Base-by-base conservation (phyloP, 2,797 vertebrate genomes). In the Cyclopterus lumpus region DNA sequence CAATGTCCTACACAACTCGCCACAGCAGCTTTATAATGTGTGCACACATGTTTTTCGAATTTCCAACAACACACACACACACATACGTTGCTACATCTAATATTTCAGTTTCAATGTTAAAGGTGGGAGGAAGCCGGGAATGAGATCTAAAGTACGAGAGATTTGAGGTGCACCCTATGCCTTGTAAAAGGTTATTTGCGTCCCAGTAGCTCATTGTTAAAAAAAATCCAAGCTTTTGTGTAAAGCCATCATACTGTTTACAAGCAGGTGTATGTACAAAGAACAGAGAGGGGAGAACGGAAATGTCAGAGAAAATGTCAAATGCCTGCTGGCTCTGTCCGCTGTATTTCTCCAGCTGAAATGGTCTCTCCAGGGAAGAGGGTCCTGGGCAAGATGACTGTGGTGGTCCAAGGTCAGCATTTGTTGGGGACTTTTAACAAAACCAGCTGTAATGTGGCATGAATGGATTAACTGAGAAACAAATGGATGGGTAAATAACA, bases 271-370 rank as follows among this genome's bases (percentile, higher is more conserved):
- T 87, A 85, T 92, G 87, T 92, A 89, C 83, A 91, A 87, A 86
- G 90, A 91, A 91, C 86, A 73, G 88, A 90, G 76, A 88, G 79
- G 81, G 84, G 83, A 86, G 82, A 86, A 86, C 14, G 80, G 86
- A 95, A 95, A 95, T 95, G 94, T 94, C 93, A 95, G 77, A 92
- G 90, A 95, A 49, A 95, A 95, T 95, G 94, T 94, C 94, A 95
- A 93, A 94, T 86, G 87, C 91, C 94, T 79, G 86, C 93, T 83
- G 93, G 92, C 89, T 90, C 79, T 87, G 86, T 91, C 87, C 72
- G 68, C 79, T 91, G 88, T 86, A 84, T 87, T 89, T 86, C 76
- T 84, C 74, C 78, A 55, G 80, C 81, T 87, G 81, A 92, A 91
- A 92, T 83, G 84, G 75, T 86, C 86, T 90, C 89, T 86, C 84